phyloP scores from a whole-genome alignment of 2,113 vertebrate species.

The Mobula birostris region DNA sequence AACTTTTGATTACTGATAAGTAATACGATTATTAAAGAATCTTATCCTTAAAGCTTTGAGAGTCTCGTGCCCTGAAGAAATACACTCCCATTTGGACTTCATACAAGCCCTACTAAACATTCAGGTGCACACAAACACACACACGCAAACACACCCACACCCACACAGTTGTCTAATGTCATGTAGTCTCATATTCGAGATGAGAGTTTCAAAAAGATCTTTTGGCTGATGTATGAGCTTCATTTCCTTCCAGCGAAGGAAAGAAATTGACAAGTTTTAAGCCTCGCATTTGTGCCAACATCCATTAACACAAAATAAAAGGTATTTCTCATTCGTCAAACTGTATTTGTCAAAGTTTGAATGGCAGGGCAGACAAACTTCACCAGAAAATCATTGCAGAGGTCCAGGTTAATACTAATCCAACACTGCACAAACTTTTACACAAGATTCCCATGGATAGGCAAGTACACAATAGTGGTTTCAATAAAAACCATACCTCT shows the following conservation, averaged over 20 bases:
- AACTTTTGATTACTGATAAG: not conserved
- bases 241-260: not conserved
- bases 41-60: not conserved
- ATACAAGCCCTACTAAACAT: slow-evolving; percentile 8
- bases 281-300: not conserved
- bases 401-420: slow-evolving; percentile 22
- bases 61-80: not conserved
- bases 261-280: not conserved
- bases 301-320: slow-evolving; percentile 28
- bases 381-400: slow-evolving; percentile 30
- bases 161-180: slow-evolving; percentile 32
- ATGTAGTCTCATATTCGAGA: not conserved
- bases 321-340: slow-evolving; percentile 10
- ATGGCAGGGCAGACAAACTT: not conserved
- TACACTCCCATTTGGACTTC: not conserved
- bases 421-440: not conserved
- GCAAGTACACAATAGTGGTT: too few species aligned
- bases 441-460: slow-evolving; percentile 5
- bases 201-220: slow-evolving; percentile 8
- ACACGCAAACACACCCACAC: not conserved
- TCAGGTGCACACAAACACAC: not conserved
- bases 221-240: slow-evolving; percentile 27
- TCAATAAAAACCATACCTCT: not conserved
- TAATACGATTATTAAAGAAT: too few species aligned
- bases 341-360: not conserved